phyloP scores from a whole-genome alignment of 2,797 vertebrate genomes.

The Clarias platycephalus region DNA sequence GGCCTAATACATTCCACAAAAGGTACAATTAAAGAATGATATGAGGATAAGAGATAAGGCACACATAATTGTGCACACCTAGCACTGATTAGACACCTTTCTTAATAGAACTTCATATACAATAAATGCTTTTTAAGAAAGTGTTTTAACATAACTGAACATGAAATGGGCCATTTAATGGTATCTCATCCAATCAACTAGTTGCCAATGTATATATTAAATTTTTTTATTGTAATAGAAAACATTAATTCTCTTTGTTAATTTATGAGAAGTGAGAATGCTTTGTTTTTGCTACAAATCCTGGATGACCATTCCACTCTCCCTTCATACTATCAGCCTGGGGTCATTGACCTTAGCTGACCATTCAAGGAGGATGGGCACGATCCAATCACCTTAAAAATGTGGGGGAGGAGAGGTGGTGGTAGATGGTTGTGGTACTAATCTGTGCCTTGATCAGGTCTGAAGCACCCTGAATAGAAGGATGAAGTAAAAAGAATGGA shows the following conservation, averaged over 20 bases:
- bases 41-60: not conserved
- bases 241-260: not conserved
- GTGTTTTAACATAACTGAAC: not conserved
- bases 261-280: slow-evolving; percentile 25
- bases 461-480: slow-evolving; percentile 61
- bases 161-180: not conserved
- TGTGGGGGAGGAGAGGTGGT: slow-evolving; percentile 45
- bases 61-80: not conserved
- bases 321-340: slow-evolving; percentile 63
- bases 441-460: slow-evolving; percentile 69
- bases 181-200: not conserved
- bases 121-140: not conserved
- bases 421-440: slow-evolving; percentile 65
- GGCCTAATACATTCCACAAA: not conserved
- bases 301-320: slow-evolving; percentile 54
- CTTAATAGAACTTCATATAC: not conserved
- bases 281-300: slow-evolving; percentile 62
- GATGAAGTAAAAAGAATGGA: slow-evolving; percentile 32
- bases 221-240: not conserved
- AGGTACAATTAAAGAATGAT: not conserved
- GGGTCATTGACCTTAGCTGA: slow-evolving; percentile 70
- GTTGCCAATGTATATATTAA: not conserved
- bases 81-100: not conserved
- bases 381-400: slow-evolving; percentile 73
- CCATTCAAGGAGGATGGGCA: slow-evolving; percentile 71